Conservation (phyloP, 2,888 invertebrate genomes). For the Scaptomyza caliginosa region DNA sequence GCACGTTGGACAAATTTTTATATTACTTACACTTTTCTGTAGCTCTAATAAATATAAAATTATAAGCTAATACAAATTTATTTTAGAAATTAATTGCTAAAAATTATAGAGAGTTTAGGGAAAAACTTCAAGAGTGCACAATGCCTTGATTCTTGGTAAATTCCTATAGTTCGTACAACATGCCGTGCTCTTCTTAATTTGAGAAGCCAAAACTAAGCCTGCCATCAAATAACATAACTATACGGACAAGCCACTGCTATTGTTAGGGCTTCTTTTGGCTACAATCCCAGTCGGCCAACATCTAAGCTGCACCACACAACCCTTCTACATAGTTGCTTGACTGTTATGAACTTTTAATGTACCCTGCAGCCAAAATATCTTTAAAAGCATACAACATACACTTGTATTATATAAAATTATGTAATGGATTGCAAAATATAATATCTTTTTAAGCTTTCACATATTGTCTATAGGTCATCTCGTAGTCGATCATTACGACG, state of each 20-base stretch:
- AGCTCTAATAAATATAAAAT: neutral
- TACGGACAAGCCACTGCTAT: slow-evolving; percentile 44
- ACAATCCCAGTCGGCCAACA: slow-evolving; percentile 18
- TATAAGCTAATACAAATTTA: too few species aligned
- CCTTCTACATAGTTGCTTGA: too few species aligned
- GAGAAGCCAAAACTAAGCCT: slow-evolving; percentile 40
- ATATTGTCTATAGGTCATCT: slow-evolving; percentile 12
- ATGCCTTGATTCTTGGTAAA: slow-evolving; percentile 65
- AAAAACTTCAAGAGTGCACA: slow-evolving; percentile 14
- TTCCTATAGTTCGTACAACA: slow-evolving; percentile 65
- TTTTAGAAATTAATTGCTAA: too few species aligned
- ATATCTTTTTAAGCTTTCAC: too few species aligned
- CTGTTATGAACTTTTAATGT: too few species aligned
- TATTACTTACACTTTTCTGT: too few species aligned
- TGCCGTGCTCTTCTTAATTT: slow-evolving; percentile 38
- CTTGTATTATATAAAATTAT: too few species aligned
- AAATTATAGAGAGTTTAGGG: too few species aligned
- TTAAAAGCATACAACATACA: too few species aligned
- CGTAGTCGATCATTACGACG: slow-evolving; percentile 12
- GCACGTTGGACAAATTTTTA: too few species aligned
- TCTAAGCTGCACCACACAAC: slow-evolving; percentile 20
- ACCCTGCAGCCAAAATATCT: too few species aligned
- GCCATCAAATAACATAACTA: slow-evolving; percentile 24
- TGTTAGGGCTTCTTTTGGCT: slow-evolving; percentile 36
- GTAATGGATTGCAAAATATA: too few species aligned